Conservation (phyloP, 2,113 vertebrate species). For the Cynocephalus volans region DNA sequence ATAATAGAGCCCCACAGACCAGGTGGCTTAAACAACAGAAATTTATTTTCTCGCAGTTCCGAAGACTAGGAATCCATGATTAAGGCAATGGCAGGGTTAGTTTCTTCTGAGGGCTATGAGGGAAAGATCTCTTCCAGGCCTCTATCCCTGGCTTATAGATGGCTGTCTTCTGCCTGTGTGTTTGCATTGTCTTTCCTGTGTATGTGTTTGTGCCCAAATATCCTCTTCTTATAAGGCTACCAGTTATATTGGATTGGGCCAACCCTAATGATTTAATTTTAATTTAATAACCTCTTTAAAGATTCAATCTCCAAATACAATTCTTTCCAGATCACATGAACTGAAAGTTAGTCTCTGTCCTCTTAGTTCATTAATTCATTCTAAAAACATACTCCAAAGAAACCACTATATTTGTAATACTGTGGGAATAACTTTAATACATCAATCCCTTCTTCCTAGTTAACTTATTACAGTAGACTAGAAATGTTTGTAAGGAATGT, state of each 20-base stretch:
- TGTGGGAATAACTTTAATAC: neutral
- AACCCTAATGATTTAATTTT: neutral
- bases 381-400: neutral
- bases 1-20: neutral
- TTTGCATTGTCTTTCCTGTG: neutral
- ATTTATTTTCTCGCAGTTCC: neutral
- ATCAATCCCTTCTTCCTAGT: neutral
- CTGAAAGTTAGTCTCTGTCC: constrained; percentile 38
- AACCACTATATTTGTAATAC: neutral
- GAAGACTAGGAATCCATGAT: neutral
- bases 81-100: neutral
- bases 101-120: neutral
- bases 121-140: neutral
- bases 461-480: neutral
- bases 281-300: constrained; percentile 54
- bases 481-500: neutral
- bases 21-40: neutral
- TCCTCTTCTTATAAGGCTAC: neutral
- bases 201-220: neutral
- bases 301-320: neutral
- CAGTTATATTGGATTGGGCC: neutral
- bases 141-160: neutral
- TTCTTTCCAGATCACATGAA: constrained; percentile 7
- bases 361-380: constrained; percentile 44
- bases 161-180: neutral